phyloP scores from a whole-genome alignment of 1,140 invertebrate genomes.

The Armadillidium nasatum region DNA sequence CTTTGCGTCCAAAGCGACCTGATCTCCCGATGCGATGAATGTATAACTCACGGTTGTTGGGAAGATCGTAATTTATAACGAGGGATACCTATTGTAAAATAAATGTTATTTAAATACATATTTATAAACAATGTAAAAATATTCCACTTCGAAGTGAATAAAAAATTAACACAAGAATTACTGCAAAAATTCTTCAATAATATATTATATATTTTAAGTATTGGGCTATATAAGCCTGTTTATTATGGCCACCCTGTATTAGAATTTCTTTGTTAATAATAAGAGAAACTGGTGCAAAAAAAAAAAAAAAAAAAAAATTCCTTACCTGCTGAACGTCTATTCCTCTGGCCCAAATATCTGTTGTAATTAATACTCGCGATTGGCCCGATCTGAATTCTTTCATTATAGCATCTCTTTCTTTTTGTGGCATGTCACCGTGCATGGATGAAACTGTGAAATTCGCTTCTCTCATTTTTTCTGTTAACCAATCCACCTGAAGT shows the following conservation, averaged over 20 bases:
- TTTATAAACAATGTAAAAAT: too few relatives aligned
- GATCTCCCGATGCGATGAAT: conserved; percentile 66
- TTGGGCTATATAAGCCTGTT: too few relatives aligned
- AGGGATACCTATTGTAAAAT: conserved; percentile 62
- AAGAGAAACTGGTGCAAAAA: background rate
- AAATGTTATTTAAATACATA: too few relatives aligned
- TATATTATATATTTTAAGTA: too few relatives aligned
- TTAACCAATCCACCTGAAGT: conserved; percentile 81
- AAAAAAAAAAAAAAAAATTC: too few relatives aligned
- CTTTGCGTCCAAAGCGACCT: conserved; percentile 59
- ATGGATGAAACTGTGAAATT: conserved; percentile 99
- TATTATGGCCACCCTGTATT: too few relatives aligned
- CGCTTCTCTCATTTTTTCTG: conserved; percentile 96
- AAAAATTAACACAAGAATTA: too few relatives aligned
- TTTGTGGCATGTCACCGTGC: conserved; percentile 99
- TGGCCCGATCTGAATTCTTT: conserved; percentile 86
- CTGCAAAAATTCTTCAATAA: too few relatives aligned
- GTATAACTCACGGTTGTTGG: conserved; percentile 99
- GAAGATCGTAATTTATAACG: conserved; percentile 99
- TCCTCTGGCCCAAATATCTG: conserved; percentile 98
- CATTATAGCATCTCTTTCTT: conserved; percentile 98
- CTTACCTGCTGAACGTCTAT: conserved; percentile 93
- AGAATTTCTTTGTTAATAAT: too few relatives aligned
- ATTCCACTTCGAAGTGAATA: too few relatives aligned
- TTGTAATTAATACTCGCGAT: conserved; percentile 95